A percentile compares a stretch with the other conserved stretches of the same genome.
These are phyloP conservation scores for Heterodera carotae DNA, from an alignment of 1,140 invertebrate species.

Conservation along the genomic window DNA sequence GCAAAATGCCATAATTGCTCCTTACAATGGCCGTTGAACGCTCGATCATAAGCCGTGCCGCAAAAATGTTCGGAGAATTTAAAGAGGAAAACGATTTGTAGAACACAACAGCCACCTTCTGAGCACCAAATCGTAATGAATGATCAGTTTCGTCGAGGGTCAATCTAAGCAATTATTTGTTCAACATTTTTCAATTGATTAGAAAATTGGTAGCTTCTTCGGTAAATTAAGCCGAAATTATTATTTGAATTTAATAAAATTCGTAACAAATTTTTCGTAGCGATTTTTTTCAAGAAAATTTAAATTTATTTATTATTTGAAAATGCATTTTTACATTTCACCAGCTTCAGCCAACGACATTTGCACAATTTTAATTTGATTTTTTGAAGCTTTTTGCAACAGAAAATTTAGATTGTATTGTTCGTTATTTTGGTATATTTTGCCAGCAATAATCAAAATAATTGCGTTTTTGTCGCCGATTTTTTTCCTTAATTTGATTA, in stretches of 20 bases:
- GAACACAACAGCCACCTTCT: neutral
- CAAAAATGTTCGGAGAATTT: neutral
- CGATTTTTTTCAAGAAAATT: too few relatives aligned
- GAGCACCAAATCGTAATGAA: neutral
- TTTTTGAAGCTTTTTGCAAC: neutral
- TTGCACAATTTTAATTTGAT: neutral
- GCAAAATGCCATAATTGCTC: neutral
- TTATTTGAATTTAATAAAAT: too few relatives aligned
- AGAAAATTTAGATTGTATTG: neutral
- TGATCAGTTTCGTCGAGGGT: neutral
- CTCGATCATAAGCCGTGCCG: neutral
- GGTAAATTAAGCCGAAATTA: too few relatives aligned
- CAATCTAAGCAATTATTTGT: too few relatives aligned
- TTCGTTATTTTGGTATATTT: neutral
- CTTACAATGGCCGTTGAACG: neutral
- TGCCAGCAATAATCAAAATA: neutral
- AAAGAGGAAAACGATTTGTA: neutral
- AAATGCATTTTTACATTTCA: neutral
- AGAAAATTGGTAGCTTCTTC: too few relatives aligned
- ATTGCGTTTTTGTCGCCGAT: neutral
- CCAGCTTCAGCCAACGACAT: neutral
- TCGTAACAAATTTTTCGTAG: too few relatives aligned
- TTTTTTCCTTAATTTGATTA: neutral
- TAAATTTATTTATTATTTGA: too few relatives aligned
- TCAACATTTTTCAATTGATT: too few relatives aligned